These are phyloP conservation scores for Acanthacorydalis orientalis DNA, from an alignment of 2,888 invertebrate species.

Conservation along the genomic window DNA sequence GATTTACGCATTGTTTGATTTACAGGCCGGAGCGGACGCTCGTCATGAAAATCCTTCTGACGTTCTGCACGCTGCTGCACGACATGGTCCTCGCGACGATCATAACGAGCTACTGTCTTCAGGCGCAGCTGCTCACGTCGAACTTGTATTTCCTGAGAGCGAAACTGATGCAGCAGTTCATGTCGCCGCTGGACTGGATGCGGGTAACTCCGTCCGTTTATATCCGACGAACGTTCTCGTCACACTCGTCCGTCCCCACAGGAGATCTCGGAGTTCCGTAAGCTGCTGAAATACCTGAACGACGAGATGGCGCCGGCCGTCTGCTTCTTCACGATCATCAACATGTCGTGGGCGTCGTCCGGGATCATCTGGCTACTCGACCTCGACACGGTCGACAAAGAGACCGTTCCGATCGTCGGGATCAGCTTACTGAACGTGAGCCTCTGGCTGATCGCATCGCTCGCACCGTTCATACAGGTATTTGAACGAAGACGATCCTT, in stretches of 20 bases:
- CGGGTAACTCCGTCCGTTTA: slow-evolving; percentile 32
- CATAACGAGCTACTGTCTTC: slow-evolving; percentile 65
- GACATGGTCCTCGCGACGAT: slow-evolving; percentile 72
- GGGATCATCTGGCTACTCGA: slow-evolving; percentile 50
- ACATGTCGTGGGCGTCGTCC: slow-evolving; percentile 54
- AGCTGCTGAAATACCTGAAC: slow-evolving; percentile 60
- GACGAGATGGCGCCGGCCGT: slow-evolving; percentile 58
- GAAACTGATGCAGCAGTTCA: slow-evolving; percentile 53
- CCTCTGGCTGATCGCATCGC: slow-evolving; percentile 46
- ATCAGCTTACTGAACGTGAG: slow-evolving; percentile 41
- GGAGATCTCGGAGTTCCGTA: slow-evolving; percentile 68
- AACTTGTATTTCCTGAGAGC: slow-evolving; percentile 56
- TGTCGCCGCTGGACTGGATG: slow-evolving; percentile 63
- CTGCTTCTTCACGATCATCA: slow-evolving; percentile 58
- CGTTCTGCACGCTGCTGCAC: slow-evolving; percentile 54
- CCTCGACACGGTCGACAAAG: slow-evolving; percentile 38
- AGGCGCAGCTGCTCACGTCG: slow-evolving; percentile 59
- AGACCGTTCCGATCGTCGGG: slow-evolving; percentile 37
- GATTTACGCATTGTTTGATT: slow-evolving; percentile 2
- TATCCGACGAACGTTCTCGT: too few species aligned
- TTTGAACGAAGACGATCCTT: too few species aligned
- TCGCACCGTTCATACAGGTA: slow-evolving; percentile 57
- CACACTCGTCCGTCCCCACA: too few species aligned
- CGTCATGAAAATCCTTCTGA: slow-evolving; percentile 39
- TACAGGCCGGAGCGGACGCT: slow-evolving; percentile 12